phyloP scores from a whole-genome alignment of 2,113 vertebrate genomes.

The Sylvietta virens region DNA sequence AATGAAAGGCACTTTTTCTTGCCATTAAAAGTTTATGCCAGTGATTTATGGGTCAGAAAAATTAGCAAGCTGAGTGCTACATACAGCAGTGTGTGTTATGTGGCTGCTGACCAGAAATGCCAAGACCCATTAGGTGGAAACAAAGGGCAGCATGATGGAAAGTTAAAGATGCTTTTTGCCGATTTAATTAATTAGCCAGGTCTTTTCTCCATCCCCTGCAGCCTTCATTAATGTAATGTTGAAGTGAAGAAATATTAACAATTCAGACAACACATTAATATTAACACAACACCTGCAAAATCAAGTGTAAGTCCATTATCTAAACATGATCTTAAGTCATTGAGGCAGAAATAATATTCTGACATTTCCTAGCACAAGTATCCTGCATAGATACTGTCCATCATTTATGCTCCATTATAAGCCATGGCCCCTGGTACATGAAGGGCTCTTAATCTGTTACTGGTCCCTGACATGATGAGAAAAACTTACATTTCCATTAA shows the following conservation, averaged over 20 bases:
- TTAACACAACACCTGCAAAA: constrained; percentile 52
- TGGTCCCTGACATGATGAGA: neutral
- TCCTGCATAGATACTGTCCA: neutral
- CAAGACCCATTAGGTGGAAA: constrained; percentile 41
- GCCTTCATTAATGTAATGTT: constrained; percentile 27
- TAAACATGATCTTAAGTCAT: constrained; percentile 28
- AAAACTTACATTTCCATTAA: constrained; percentile 1
- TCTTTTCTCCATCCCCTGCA: constrained; percentile 32
- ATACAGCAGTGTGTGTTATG: neutral
- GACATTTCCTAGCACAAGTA: constrained; percentile 32
- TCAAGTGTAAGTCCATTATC: constrained; percentile 46
- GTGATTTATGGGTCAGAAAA: constrained; percentile 55
- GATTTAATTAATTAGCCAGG: constrained; percentile 49
- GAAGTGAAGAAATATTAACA: constrained; percentile 50
- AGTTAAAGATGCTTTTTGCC: constrained; percentile 58
- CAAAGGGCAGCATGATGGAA: constrained; percentile 29
- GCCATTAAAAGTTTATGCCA: neutral
- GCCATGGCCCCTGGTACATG: neutral
- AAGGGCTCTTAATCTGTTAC: neutral
- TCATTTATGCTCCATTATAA: neutral
- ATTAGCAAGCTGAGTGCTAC: constrained; percentile 30
- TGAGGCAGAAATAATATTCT: constrained; percentile 53
- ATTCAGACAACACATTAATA: constrained; percentile 52
- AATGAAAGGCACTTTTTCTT: constrained; percentile 49
- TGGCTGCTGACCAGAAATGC: constrained; percentile 50